Base-by-base conservation (phyloP, 2,888 invertebrate genomes). In the Polydrusus cervinus region DNA sequence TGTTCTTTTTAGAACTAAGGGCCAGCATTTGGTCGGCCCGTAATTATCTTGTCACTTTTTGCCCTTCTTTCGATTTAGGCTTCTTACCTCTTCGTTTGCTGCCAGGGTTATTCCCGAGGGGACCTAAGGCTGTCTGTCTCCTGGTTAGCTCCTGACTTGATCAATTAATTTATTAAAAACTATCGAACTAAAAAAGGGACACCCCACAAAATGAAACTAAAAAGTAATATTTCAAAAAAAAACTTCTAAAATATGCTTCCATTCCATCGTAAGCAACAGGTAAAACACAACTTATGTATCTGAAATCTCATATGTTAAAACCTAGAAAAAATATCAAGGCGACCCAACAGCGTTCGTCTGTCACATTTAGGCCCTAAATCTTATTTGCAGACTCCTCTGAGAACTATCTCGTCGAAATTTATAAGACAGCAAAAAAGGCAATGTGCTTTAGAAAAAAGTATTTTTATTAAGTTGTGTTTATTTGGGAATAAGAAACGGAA, bases 331-430 rank as follows among this genome's bases (percentile, higher is more conserved):
- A 53, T 61, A 40, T 47, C 18, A 65, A 11, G 55, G 64, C n/a
- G 40, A 55, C 47, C 30, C 30, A 75, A 61, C 67, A 60, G 71
- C 43, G 53, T 71, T 75, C 66, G 60, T 73, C 76, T 76, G 77
- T 77, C 77, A 77, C 78, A 77, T 77, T 69, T 64, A 51, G 60
- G 62, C 64, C 51, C 68, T 77, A 78, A 78, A 78, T 78, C 78
- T 77, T 74, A 77, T 78, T 77, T 78, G 74, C 70, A 70, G 71
- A 71, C 74, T 77, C 78, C 77, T 76, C 51, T 30, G 76, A 77
- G 78, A 72, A 78, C 78, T 72, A 75, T 78, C 69, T 75, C 62
- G 67, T 34, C 34, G 69, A 78, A 78, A 78, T 78, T 78, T 78
- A 78, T 78, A 68, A 72, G 74, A 71, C 57, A 64, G 65, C 53